Conservation (phyloP, 1,140 invertebrate species). For the Agrilus planipennis region DNA sequence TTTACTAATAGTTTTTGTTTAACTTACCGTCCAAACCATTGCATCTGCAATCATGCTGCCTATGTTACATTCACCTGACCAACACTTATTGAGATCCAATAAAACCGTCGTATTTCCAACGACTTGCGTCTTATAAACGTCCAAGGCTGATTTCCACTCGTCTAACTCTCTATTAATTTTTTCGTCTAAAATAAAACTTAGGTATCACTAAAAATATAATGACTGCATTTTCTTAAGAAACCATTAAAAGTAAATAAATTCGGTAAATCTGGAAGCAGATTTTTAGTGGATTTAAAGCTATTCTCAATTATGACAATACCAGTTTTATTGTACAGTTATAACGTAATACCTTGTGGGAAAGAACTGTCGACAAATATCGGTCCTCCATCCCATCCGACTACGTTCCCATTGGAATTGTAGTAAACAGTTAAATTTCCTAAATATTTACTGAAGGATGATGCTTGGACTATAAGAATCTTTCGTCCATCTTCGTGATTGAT, state of each 20-base stretch:
- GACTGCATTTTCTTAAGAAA: no score
- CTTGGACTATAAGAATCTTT: conserved; percentile 56
- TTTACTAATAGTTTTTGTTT: no score
- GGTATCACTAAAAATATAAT: no score
- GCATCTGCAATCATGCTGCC: conserved; percentile 70
- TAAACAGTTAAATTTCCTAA: conserved; percentile 57
- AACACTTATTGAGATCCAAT: conserved; percentile 52
- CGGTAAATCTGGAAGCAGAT: no score
- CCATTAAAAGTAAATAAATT: no score
- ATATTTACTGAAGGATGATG: conserved; percentile 55
- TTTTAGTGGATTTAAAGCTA: no score
- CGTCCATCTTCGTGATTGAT: conserved; percentile 29
- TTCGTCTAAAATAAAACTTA: conserved; percentile 37
- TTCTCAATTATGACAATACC: no score
- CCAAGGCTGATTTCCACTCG: conserved; percentile 42
- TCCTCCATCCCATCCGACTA: conserved; percentile 52
- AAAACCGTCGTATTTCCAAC: conserved; percentile 52
- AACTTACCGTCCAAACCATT: conserved; percentile 38
- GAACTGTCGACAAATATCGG: conserved; percentile 56
- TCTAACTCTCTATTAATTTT: conserved; percentile 49
- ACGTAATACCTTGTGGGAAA: conserved; percentile 49
- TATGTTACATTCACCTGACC: conserved; percentile 64
- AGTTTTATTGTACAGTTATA: no score
- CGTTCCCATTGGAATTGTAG: conserved; percentile 57
- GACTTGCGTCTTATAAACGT: conserved; percentile 36